A percentile compares a stretch with the other conserved stretches of the same genome.
phyloP scores from a whole-genome alignment of 1,140 invertebrate genomes.

The Subanguina moxae region DNA sequence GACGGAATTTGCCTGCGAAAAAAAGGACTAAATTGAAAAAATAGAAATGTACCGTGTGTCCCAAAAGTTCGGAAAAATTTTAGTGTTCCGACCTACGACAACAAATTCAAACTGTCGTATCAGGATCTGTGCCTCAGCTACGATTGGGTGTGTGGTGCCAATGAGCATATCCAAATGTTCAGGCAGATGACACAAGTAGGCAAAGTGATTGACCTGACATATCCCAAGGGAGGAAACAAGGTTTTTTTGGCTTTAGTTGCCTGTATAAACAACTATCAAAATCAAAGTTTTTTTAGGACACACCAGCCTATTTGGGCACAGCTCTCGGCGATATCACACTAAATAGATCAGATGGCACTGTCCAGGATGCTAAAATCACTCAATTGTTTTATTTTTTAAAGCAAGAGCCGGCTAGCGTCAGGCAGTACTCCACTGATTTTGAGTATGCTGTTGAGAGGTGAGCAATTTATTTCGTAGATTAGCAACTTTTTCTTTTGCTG shows the following conservation, averaged over 20 bases:
- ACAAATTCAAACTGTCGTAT: slow-evolving; percentile 54
- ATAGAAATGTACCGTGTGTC: no score
- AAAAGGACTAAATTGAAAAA: no score
- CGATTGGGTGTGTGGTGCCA: slow-evolving; percentile 54
- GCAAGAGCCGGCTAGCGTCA: slow-evolving; percentile 48
- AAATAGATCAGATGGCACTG: slow-evolving; percentile 50
- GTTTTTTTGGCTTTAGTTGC: slow-evolving; percentile 18
- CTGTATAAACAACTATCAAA: neutral
- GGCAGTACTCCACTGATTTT: slow-evolving; percentile 57
- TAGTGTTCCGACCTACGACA: slow-evolving; percentile 49
- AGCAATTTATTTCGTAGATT: neutral
- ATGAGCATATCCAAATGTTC: slow-evolving; percentile 56
- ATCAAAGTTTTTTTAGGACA: slow-evolving; percentile 45
- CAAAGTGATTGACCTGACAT: slow-evolving; percentile 52
- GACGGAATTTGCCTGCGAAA: no score
- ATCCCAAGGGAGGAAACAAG: slow-evolving; percentile 58
- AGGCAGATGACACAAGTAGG: slow-evolving; percentile 53
- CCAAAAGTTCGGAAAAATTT: no score
- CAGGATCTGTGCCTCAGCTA: slow-evolving; percentile 57
- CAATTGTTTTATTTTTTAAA: slow-evolving; percentile 59
- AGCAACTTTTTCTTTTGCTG: neutral
- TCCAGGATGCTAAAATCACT: slow-evolving; percentile 51
- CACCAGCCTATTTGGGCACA: slow-evolving; percentile 55
- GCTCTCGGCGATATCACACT: slow-evolving; percentile 52
- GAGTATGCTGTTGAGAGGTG: slow-evolving; percentile 54